phyloP scores from a whole-genome alignment of 1,140 invertebrate genomes.

The Drosophila burlai region DNA sequence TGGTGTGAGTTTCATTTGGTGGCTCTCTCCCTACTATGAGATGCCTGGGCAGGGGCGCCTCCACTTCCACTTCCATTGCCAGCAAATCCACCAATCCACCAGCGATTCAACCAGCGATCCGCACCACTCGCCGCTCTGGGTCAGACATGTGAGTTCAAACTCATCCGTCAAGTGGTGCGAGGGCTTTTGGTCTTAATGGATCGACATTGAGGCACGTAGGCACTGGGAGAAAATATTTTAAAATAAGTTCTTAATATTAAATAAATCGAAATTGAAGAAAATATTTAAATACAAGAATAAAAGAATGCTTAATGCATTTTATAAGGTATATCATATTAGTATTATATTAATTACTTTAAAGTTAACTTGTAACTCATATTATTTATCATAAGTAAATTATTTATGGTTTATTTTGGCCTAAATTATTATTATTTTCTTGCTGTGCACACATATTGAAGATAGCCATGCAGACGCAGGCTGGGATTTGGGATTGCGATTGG shows the following conservation, averaged over 20 bases:
- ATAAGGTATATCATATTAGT: neutral
- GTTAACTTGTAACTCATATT: too few relatives aligned
- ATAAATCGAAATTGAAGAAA: neutral
- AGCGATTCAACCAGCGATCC: slow-evolving; percentile 34
- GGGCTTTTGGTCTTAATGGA: slow-evolving; percentile 77
- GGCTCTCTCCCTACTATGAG: slow-evolving; percentile 46
- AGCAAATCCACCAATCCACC: slow-evolving; percentile 23
- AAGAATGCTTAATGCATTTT: neutral
- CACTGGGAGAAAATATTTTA: slow-evolving; percentile 9
- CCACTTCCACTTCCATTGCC: slow-evolving; percentile 12
- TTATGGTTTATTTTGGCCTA: neutral
- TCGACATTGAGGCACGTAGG: slow-evolving; percentile 64
- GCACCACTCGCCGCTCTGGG: slow-evolving; percentile 59
- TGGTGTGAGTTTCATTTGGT: slow-evolving; percentile 77
- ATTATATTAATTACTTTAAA: too few relatives aligned
- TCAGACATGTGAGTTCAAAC: slow-evolving; percentile 84
- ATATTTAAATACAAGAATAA: neutral
- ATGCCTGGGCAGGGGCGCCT: slow-evolving; percentile 64
- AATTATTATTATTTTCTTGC: neutral
- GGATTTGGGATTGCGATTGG: slow-evolving; percentile 45
- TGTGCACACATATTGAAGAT: slow-evolving; percentile 44
- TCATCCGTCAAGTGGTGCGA: slow-evolving; percentile 81
- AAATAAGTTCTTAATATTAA: neutral
- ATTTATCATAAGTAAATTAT: neutral
- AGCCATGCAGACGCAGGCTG: slow-evolving; percentile 26